phyloP scores from a whole-genome alignment of 1,140 invertebrate species.

The Drosophila eugracilis region DNA sequence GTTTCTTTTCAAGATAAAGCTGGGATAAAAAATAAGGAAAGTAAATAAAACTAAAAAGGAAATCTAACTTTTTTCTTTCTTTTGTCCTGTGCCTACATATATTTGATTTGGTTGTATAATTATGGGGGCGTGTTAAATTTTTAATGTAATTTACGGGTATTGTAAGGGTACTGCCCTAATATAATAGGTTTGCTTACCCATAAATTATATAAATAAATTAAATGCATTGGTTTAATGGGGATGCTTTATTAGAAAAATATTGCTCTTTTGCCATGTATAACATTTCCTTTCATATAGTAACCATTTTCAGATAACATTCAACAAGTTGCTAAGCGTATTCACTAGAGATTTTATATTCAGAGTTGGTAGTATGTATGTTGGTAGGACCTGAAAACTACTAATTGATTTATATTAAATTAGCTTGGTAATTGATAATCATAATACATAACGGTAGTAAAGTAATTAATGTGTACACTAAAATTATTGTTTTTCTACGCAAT shows the following conservation, averaged over 20 bases:
- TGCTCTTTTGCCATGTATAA: constrained; percentile 76
- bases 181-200: too few species aligned
- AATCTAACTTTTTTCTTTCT: too few species aligned
- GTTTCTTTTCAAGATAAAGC: too few species aligned
- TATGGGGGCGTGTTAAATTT: too few species aligned
- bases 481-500: constrained; percentile 51
- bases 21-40: too few species aligned
- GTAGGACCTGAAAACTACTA: constrained; percentile 51
- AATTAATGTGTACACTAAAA: constrained; percentile 52
- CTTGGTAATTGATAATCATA: constrained; percentile 48
- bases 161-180: too few species aligned
- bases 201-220: not conserved
- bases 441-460: constrained; percentile 75
- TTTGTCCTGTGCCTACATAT: too few species aligned
- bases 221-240: constrained; percentile 9
- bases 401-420: constrained; percentile 47
- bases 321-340: constrained; percentile 54
- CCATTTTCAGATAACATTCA: constrained; percentile 69
- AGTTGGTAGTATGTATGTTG: constrained; percentile 16
- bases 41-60: too few species aligned
- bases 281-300: constrained; percentile 69
- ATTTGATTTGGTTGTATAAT: too few species aligned
- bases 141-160: too few species aligned
- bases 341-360: constrained; percentile 40
- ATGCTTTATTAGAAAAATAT: constrained; percentile 80